Base-by-base conservation (phyloP, 64 coral and sea anemone species). In the Dendrophyllia cribrosa region DNA sequence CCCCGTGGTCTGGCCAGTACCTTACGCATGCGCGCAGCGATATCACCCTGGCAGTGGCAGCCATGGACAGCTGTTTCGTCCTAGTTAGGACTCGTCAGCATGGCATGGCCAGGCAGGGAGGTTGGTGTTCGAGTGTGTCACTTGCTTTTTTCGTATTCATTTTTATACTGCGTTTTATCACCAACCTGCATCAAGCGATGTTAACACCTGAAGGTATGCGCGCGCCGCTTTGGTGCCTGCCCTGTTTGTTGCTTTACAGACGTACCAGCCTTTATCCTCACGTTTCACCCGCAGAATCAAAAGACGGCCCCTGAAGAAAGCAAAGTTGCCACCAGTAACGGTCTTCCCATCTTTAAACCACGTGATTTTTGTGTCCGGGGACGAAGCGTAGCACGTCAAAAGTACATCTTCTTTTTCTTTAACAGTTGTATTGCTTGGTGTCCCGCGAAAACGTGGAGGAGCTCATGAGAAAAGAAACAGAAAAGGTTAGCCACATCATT, bases 311-410 rank as follows among this genome's bases (percentile, higher is more conserved):
- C 46, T 2, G 3, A 16, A 9, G 0, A 77, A 13, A 21, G 53
- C 50, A 74, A 76, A 86, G 23, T 25, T 45, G 12, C 11, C 21
- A 14, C 61, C 75, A 14, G 14, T 9, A 5, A 97, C 62, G 9
- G 23, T 47, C 24, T 50, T 78, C n/a, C 88, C 92, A 60, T 97
- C 86, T 77, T 94, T 97, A 68, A 74, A 75, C 95, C 95, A 97
- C 5, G 71, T 87, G 62, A 97, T 88, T 7, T 23, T 75, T 68
- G 53, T 76, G 24, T 79, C 56, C 15, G 46, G 26, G 5, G 49
- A 70, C 14, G 74, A 87, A 4, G 95, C 74, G 6, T 80, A 94
- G 53, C 95, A 97, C 17, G 21, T 5, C 3, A 97, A 59, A 9
- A 74, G 20, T 12, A 50, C 16, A 23, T 4, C 4, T 21, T 76